phyloP scores from a whole-genome alignment of 2,888 invertebrate species.

The Drosophila leonis region DNA sequence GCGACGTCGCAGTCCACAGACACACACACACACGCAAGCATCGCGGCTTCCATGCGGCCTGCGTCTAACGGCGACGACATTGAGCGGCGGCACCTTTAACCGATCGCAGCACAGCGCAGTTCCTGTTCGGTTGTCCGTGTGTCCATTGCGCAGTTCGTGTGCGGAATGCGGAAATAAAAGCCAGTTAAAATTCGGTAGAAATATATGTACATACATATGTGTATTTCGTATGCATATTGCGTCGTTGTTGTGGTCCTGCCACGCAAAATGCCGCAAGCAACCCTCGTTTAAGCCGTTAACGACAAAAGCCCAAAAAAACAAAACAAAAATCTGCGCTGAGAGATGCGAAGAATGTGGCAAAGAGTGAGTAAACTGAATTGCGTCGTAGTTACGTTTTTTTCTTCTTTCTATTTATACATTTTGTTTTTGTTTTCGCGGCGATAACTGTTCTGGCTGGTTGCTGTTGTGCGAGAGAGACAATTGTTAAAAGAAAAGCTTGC shows the following conservation, averaged over 20 bases:
- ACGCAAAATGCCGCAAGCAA: constrained; percentile 47
- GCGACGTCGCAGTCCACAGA: constrained; percentile 21
- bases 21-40: constrained; percentile 29
- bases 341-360: constrained; percentile 34
- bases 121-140: constrained; percentile 26
- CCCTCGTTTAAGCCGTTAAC: constrained; percentile 40
- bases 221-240: constrained; percentile 22
- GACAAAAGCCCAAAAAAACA: constrained; percentile 36
- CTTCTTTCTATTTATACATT: constrained; percentile 30
- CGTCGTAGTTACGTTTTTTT: constrained; percentile 76
- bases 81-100: constrained; percentile 82
- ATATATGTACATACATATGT: background rate
- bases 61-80: constrained; percentile 75
- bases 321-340: constrained; percentile 37
- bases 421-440: constrained; percentile 34
- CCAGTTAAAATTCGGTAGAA: constrained; percentile 28
- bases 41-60: constrained; percentile 80
- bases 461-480: constrained; percentile 50
- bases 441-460: constrained; percentile 52
- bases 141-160: constrained; percentile 22
- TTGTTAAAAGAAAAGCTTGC: constrained; percentile 44
- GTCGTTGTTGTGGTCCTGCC: constrained; percentile 44
- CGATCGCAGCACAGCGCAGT: constrained; percentile 74
- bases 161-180: constrained; percentile 28
- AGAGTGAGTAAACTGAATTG: constrained; percentile 79